A percentile compares a stretch with the other conserved stretches of the same genome.
These are phyloP conservation scores for Synanthedon myopaeformis DNA, from an alignment of 2,888 invertebrate species.

Conservation along the genomic window DNA sequence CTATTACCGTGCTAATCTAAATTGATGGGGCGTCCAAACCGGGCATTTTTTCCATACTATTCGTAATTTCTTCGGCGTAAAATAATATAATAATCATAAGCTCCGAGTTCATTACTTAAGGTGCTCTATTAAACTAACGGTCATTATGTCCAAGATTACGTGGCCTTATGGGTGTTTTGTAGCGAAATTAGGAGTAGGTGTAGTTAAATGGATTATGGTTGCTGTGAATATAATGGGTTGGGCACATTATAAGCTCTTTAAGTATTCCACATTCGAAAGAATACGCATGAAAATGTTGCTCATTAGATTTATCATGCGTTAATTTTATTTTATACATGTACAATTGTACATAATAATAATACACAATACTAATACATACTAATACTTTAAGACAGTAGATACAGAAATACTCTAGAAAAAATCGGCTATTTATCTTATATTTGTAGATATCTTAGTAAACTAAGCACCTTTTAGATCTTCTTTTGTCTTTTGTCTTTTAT, in stretches of 20 bases:
- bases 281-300: too few relatives aligned
- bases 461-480: too few relatives aligned
- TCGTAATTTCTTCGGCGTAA: constrained; percentile 64
- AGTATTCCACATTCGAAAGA: too few relatives aligned
- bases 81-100: constrained; percentile 61
- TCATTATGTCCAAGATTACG: constrained; percentile 33
- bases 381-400: too few relatives aligned
- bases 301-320: too few relatives aligned
- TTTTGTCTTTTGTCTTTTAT: too few relatives aligned
- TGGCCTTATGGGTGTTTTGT: constrained; percentile 22
- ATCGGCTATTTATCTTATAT: too few relatives aligned
- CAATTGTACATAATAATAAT: too few relatives aligned
- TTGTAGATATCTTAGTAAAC: too few relatives aligned
- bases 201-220: not conserved
- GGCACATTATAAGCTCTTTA: not conserved
- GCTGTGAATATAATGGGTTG: not conserved
- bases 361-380: too few relatives aligned
- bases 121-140: constrained; percentile 32
- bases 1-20: constrained; percentile 65
- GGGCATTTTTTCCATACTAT: constrained; percentile 61
- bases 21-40: constrained; percentile 67
- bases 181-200: constrained; percentile 17
- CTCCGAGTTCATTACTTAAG: constrained; percentile 59
- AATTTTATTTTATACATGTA: too few relatives aligned
- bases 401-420: too few relatives aligned